phyloP scores from a whole-genome alignment of 2,888 invertebrate species.

The Anaspis maculata region DNA sequence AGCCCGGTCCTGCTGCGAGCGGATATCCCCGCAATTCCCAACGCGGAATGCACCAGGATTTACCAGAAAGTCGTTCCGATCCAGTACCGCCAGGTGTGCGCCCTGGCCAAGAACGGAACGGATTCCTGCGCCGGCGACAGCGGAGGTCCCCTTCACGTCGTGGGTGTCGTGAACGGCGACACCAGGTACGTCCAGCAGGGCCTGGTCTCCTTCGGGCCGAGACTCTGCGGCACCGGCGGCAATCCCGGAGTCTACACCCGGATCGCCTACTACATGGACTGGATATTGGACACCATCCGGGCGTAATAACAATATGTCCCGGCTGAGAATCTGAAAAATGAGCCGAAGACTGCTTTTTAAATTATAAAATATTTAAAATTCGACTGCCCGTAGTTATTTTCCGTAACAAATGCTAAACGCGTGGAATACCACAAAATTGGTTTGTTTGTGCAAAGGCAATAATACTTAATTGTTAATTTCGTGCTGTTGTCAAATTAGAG shows the following conservation, averaged over 20 bases:
- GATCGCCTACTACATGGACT: conserved; percentile 53
- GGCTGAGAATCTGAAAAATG: conserved; percentile 12
- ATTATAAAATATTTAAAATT: no score
- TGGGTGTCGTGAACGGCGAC: conserved; percentile 34
- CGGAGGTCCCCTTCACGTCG: conserved; percentile 55
- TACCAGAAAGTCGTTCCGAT: conserved; percentile 27
- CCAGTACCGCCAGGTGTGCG: conserved; percentile 49
- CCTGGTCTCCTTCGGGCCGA: conserved; percentile 47
- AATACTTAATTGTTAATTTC: no score
- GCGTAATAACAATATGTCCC: conserved; percentile 28
- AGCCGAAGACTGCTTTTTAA: no score
- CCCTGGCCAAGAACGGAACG: conserved; percentile 49
- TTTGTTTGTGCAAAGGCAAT: no score
- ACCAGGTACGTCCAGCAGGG: conserved; percentile 50
- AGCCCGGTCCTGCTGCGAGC: conserved; percentile 41
- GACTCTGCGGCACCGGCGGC: conserved; percentile 42
- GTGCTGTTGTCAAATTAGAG: no score
- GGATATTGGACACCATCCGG: conserved; percentile 51
- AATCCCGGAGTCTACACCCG: conserved; percentile 66
- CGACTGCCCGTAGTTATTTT: no score
- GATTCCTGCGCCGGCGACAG: conserved; percentile 63
- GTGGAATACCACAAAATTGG: no score
- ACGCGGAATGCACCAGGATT: conserved; percentile 29
- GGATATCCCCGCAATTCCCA: conserved; percentile 35
- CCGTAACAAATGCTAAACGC: no score